phyloP scores from a whole-genome alignment of 2,797 vertebrate genomes.

The Limosa lapponica region DNA sequence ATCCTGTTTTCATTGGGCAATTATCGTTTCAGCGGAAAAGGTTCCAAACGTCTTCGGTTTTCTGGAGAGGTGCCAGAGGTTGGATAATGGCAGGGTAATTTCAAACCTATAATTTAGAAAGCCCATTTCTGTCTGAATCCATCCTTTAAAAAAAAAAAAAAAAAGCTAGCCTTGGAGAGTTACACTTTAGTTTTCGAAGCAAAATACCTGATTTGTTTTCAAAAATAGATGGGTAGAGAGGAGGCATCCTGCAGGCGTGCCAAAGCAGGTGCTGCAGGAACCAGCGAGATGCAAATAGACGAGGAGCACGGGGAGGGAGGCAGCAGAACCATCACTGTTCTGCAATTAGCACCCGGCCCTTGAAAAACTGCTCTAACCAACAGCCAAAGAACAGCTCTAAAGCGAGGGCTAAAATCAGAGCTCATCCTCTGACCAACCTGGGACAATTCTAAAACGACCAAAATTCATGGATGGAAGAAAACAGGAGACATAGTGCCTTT shows the following conservation, averaged over 20 bases:
- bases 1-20: slow-evolving; percentile 61
- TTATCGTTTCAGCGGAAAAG: slow-evolving; percentile 10
- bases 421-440: neutral
- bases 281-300: fast-evolving
- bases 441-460: neutral
- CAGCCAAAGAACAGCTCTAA: neutral
- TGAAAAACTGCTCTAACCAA: neutral
- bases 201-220: neutral
- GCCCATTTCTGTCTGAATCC: slow-evolving; percentile 18
- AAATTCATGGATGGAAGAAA: neutral
- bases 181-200: slow-evolving; percentile 2
- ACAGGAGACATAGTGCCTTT: neutral
- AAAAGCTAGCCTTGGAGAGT: neutral
- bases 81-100: slow-evolving; percentile 52
- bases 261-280: neutral
- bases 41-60: neutral
- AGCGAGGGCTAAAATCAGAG: neutral
- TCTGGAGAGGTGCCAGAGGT: slow-evolving; percentile 40
- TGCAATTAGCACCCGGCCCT: neutral
- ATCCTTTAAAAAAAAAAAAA: neutral
- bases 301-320: neutral
- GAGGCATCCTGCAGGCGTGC: neutral
- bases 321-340: neutral
- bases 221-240: neutral
- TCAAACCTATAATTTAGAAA: slow-evolving; percentile 49